Evolutionary conservation across 2,888 invertebrate genomes (phyloP).

Genomic region (Caenorhabditis macrosperma): DNA sequence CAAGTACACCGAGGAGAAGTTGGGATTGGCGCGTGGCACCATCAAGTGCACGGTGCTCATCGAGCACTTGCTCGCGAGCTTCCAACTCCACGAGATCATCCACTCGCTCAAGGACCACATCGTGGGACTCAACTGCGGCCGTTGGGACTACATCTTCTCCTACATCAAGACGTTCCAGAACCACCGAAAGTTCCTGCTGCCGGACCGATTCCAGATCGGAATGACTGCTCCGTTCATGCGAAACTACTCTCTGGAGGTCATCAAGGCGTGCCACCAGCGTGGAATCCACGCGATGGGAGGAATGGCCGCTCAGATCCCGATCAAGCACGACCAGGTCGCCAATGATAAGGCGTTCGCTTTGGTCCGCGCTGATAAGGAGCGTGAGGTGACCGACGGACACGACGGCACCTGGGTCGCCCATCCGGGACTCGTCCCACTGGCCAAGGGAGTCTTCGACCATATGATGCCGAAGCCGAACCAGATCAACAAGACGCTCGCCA

Average conservation of each 20-base stretch:
- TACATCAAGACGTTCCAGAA: slow-evolving; percentile 81
- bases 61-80: slow-evolving; percentile 86
- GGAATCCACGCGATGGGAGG: slow-evolving; percentile 81
- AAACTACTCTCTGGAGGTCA: slow-evolving; percentile 84
- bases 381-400: slow-evolving; percentile 82
- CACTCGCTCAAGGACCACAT: slow-evolving; percentile 85
- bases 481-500: slow-evolving; percentile 69
- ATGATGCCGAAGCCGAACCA: slow-evolving; percentile 73
- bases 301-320: slow-evolving; percentile 84
- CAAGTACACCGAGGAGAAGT: slow-evolving; percentile 83
- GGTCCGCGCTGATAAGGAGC: slow-evolving; percentile 80
- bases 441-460: slow-evolving; percentile 74
- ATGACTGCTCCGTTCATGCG: slow-evolving; percentile 85
- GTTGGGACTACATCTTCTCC: slow-evolving; percentile 85
- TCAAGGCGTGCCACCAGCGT: slow-evolving; percentile 81
- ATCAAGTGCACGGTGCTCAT: slow-evolving; percentile 87
- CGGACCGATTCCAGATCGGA: slow-evolving; percentile 84
- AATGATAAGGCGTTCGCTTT: slow-evolving; percentile 74
- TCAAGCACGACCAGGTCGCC: slow-evolving; percentile 77
- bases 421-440: slow-evolving; percentile 83
- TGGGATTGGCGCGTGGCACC: slow-evolving; percentile 83
- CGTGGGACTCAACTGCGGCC: slow-evolving; percentile 86
- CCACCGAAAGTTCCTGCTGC: slow-evolving; percentile 84
- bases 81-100: slow-evolving; percentile 85
- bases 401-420: slow-evolving; percentile 87